Conservation (phyloP, 2,113 vertebrate species). For the Larimichthys polyactis region DNA sequence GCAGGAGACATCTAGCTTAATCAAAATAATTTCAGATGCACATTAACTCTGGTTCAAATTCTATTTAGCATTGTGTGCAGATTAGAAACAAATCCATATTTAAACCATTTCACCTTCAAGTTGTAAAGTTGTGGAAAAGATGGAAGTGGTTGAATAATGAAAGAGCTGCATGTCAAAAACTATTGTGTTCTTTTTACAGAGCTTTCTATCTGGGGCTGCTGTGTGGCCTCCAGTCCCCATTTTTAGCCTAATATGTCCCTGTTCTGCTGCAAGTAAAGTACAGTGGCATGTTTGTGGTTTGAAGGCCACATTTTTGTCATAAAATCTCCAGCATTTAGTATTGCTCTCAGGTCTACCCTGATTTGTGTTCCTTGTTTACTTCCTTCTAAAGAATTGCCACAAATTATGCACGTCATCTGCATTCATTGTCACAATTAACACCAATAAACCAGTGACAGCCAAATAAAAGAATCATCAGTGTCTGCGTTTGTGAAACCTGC, state of each 20-base stretch:
- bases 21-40: background rate
- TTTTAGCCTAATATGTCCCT: conserved; percentile 17
- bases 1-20: background rate
- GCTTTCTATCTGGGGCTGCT: background rate
- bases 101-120: background rate
- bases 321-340: background rate
- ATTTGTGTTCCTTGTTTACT: conserved; percentile 23
- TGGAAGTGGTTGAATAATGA: background rate
- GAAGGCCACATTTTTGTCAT: conserved; percentile 6
- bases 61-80: background rate
- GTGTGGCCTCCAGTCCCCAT: conserved; percentile 7
- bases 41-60: background rate
- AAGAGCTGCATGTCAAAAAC: background rate
- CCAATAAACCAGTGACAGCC: conserved; percentile 21
- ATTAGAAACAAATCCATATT: background rate
- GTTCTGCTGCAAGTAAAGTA: background rate
- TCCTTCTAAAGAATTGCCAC: background rate
- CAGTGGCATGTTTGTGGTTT: background rate
- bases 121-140: background rate
- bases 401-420: conserved; percentile 37
- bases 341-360: background rate
- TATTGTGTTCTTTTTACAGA: background rate
- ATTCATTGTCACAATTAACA: conserved; percentile 44
- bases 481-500: conserved; percentile 14
- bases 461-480: conserved; percentile 25